phyloP scores from a whole-genome alignment of 1,140 invertebrate genomes.

The Planococcus citri region DNA sequence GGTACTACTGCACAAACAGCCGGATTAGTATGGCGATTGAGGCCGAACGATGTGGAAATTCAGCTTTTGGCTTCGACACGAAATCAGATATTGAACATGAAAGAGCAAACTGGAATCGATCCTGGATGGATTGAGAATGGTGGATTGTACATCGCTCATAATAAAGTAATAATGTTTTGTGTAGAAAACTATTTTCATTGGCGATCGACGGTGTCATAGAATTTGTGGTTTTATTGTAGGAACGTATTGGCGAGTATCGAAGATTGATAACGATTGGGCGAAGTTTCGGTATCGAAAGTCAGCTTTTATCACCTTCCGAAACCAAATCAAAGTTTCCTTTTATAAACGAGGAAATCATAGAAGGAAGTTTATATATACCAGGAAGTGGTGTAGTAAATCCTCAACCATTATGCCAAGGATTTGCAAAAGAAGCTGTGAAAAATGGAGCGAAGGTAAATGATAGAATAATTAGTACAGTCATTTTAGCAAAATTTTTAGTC shows the following conservation, averaged over 20 bases:
- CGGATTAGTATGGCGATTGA: conserved; percentile 68
- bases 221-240: conserved; percentile 38
- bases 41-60: conserved; percentile 70
- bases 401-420: conserved; percentile 57
- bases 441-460: conserved; percentile 52
- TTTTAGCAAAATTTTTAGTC: too few relatives aligned
- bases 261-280: conserved; percentile 64
- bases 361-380: conserved; percentile 64
- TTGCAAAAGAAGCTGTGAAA: conserved; percentile 52
- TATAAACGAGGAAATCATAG: conserved; percentile 55
- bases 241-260: conserved; percentile 68
- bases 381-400: conserved; percentile 73
- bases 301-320: conserved; percentile 54
- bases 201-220: too few relatives aligned
- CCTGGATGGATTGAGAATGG: conserved; percentile 80
- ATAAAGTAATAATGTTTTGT: conserved; percentile 39
- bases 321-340: conserved; percentile 66
- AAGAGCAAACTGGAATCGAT: conserved; percentile 63
- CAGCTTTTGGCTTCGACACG: conserved; percentile 55
- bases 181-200: too few relatives aligned
- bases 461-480: too few relatives aligned
- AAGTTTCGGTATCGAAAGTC: conserved; percentile 59
- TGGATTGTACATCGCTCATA: conserved; percentile 71
- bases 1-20: conserved; percentile 78
- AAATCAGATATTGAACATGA: conserved; percentile 49